Conservation (phyloP, 1,140 invertebrate species). For the Psix sp. region DNA sequence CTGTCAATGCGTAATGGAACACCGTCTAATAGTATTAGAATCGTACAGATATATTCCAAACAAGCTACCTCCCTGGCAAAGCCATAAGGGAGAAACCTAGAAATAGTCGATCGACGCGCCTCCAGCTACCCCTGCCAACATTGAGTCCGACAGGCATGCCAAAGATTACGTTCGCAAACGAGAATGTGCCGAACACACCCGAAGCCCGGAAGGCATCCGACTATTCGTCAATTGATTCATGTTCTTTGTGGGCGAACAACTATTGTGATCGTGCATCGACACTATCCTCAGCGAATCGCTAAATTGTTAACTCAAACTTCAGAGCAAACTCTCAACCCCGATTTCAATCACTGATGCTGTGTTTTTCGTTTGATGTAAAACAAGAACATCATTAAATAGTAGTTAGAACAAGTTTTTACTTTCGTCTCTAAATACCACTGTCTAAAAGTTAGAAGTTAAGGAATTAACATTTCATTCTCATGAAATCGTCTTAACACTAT, state of each 20-base stretch:
- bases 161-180: slow-evolving; percentile 47
- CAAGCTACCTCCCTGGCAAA: slow-evolving; percentile 49
- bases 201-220: slow-evolving; percentile 53
- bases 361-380: neutral
- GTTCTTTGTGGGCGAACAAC: slow-evolving; percentile 44
- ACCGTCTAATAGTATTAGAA: slow-evolving; percentile 75
- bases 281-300: slow-evolving; percentile 26
- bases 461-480: too few relatives aligned
- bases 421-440: too few relatives aligned
- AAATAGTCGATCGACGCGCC: slow-evolving; percentile 68
- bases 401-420: too few relatives aligned
- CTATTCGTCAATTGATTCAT: slow-evolving; percentile 57
- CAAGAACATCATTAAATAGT: too few relatives aligned
- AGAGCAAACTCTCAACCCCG: slow-evolving; percentile 2
- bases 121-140: slow-evolving; percentile 42
- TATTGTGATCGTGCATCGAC: slow-evolving; percentile 49
- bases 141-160: slow-evolving; percentile 30
- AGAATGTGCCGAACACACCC: slow-evolving; percentile 51
- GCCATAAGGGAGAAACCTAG: slow-evolving; percentile 40
- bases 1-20: slow-evolving; percentile 74
- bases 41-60: slow-evolving; percentile 62
- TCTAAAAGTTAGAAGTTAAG: too few relatives aligned
- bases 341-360: neutral
- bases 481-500: too few relatives aligned
- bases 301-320: slow-evolving; percentile 21